Evolutionary conservation across 2,888 invertebrate species (phyloP), one percentile per base, ranked within the genome.

Genomic region (Xestia c-nigrum): DNA sequence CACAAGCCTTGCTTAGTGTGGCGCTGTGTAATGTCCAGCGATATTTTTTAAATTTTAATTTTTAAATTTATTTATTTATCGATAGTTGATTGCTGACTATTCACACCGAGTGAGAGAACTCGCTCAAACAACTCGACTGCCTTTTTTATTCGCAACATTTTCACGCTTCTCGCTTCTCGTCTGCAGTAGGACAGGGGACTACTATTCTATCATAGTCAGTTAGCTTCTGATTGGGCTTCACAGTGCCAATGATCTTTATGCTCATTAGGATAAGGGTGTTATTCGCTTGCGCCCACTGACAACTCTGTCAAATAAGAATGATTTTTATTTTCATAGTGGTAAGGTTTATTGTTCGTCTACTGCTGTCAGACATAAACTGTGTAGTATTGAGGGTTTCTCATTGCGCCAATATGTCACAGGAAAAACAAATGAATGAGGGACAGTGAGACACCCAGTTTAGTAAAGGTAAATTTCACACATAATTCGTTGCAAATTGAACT

Each of bases 371-470:
- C 19, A 19, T 61, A 9, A 59, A 31, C 59, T 59, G 59, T 59
- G 31, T 31, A 9, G 59, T 19, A 59, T 16, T 59, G 68, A 57
- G 80, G n/a, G n/a, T n/a, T 72, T 72, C 55, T 65, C 73, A 64
- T 21, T 43, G 40, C 10, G 31, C 77, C 71, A 55, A 72, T 50
- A 55, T 55, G 14, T 19, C 10, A 57, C 63, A 77, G 80, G 77
- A 57, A 64, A 76, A 70, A 40, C 21, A 77, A 64, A 71, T 64
- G 31, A 80, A 80, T 40, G n/a, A 46, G n/a, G 24, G 63, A 79
- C 31, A 31, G 46, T 21, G 50, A 46, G 16, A 5, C 52, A 76
- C 50, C 67, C 4, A 78, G 31, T 50, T 59, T 50, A 43, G 40
- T 24, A n/a, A 14, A 19, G 19, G n/a, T 68, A 65, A 31, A 67